Conservation (phyloP, 2,888 invertebrate genomes). For the Drosophila meridiana region DNA sequence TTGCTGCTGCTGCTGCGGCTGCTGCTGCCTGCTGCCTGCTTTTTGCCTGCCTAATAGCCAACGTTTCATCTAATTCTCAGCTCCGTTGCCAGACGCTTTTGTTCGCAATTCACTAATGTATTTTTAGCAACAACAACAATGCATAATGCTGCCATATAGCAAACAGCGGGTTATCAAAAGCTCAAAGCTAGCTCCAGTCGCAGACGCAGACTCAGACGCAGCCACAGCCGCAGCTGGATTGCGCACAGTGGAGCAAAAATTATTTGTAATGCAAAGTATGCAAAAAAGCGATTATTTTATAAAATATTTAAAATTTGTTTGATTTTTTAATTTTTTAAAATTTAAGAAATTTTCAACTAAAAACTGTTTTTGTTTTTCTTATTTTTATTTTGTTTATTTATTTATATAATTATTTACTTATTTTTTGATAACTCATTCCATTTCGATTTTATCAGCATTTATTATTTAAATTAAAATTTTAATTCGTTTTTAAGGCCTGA, state of each 20-base stretch:
- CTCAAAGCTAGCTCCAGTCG: constrained; percentile 2
- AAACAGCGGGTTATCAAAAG: constrained; percentile 53
- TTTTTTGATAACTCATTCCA: no score
- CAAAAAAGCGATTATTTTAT: no score
- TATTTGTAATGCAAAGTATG: not conserved
- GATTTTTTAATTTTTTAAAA: no score
- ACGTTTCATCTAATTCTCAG: constrained; percentile 59
- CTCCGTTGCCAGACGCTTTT: constrained; percentile 54
- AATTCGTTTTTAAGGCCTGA: no score
- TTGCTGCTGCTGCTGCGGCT: not conserved
- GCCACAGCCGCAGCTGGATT: constrained; percentile 5
- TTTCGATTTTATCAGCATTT: no score
- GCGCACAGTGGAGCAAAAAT: constrained; percentile 40
- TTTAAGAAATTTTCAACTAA: no score
- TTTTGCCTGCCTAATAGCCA: constrained; percentile 44
- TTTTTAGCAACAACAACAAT: constrained; percentile 45
- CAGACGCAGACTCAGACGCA: not conserved
- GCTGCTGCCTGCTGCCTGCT: constrained; percentile 12
- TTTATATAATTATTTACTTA: no score
- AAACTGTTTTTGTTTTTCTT: no score
- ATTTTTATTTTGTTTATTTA: no score
- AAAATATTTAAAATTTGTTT: no score
- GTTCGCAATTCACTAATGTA: constrained; percentile 72
- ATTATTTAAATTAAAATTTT: no score
- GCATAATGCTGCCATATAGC: constrained; percentile 60